A percentile compares a stretch with the other conserved stretches of the same genome.
phyloP scores from a whole-genome alignment of 1,140 invertebrate species.

The Scaptomyza montana region DNA sequence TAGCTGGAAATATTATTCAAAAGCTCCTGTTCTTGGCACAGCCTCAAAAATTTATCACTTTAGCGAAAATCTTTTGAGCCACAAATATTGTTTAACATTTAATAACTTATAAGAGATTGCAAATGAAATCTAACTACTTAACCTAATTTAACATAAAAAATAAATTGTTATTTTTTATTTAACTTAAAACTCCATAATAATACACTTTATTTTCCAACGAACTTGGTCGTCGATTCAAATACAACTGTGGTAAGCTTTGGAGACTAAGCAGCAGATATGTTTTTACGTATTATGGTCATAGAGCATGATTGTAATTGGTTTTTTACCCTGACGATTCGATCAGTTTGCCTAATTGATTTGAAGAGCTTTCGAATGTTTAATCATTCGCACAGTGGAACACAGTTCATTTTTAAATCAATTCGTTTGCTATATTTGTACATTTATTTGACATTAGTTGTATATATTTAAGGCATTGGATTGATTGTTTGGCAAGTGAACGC shows the following conservation, averaged over 20 bases:
- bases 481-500: constrained; percentile 61
- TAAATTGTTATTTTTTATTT: too few species aligned
- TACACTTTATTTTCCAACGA: neutral
- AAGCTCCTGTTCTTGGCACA: too few species aligned
- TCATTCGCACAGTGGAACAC: neutral
- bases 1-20: too few species aligned
- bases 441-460: constrained; percentile 29
- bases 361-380: constrained; percentile 42
- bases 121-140: too few species aligned
- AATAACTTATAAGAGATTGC: too few species aligned
- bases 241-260: neutral
- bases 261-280: neutral
- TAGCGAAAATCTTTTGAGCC: too few species aligned
- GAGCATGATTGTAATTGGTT: constrained; percentile 38
- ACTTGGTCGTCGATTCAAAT: neutral
- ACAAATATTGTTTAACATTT: too few species aligned
- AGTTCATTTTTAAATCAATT: neutral
- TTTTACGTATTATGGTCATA: constrained; percentile 30
- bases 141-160: too few species aligned
- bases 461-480: constrained; percentile 46
- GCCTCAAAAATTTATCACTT: too few species aligned
- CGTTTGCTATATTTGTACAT: neutral
- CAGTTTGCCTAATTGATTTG: constrained; percentile 55
- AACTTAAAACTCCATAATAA: too few species aligned
- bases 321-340: constrained; percentile 32